phyloP scores from a whole-genome alignment of 2,113 vertebrate species.

The Mormoops blainvillei region DNA sequence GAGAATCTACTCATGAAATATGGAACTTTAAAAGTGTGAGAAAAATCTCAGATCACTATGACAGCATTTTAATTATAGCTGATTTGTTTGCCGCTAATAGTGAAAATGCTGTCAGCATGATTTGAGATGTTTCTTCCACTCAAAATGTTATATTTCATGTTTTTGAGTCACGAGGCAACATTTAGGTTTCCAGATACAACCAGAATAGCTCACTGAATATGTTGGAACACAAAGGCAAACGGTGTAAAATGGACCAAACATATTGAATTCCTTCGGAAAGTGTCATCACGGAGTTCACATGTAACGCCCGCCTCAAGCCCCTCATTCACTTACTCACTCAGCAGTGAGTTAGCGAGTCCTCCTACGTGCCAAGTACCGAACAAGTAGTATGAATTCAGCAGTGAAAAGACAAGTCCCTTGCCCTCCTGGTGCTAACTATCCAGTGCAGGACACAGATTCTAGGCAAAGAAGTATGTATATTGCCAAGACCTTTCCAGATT shows the following conservation, averaged over 20 bases:
- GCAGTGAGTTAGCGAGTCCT: neutral
- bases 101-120: constrained; percentile 72
- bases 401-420: neutral
- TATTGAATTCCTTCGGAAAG: fast-evolving
- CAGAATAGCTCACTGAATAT: constrained; percentile 58
- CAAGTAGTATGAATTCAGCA: neutral
- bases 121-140: constrained; percentile 72
- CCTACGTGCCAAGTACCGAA: neutral
- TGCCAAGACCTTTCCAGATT: neutral
- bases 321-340: neutral
- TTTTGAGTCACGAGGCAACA: constrained; percentile 72
- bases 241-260: neutral
- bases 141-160: constrained; percentile 65
- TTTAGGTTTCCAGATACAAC: constrained; percentile 57
- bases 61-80: constrained; percentile 78
- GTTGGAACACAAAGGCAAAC: constrained; percentile 46
- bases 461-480: neutral
- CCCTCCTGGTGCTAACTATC: neutral
- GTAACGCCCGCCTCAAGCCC: neutral
- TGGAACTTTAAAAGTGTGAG: constrained; percentile 71
- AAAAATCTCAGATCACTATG: constrained; percentile 72
- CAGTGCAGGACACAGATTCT: neutral
- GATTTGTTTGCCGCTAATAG: constrained; percentile 73
- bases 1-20: constrained; percentile 70
- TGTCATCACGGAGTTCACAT: fast-evolving